phyloP scores from a whole-genome alignment of 2,888 invertebrate genomes.

The Ecdyonurus torrentis region DNA sequence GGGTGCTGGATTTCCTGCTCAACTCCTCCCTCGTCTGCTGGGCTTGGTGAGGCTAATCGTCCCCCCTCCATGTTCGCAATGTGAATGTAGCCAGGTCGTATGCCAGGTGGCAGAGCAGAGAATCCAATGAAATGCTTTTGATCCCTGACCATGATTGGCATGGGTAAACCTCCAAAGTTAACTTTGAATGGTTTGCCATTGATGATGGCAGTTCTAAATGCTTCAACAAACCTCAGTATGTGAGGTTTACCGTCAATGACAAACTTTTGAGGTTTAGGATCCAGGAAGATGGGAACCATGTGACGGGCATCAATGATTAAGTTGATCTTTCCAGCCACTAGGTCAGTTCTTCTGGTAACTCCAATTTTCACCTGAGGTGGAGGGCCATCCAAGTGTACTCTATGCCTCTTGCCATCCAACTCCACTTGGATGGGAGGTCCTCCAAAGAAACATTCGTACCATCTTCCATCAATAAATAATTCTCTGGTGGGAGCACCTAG shows the following conservation, averaged over 20 bases:
- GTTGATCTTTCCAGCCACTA: slow-evolving; percentile 71
- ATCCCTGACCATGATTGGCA: slow-evolving; percentile 54
- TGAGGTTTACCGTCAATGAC: slow-evolving; percentile 51
- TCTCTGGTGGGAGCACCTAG: slow-evolving; percentile 88
- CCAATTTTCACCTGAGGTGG: slow-evolving; percentile 90
- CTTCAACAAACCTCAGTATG: slow-evolving; percentile 64
- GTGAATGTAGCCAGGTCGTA: slow-evolving; percentile 49
- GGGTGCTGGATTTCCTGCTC: neutral
- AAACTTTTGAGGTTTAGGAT: slow-evolving; percentile 67
- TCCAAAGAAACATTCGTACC: slow-evolving; percentile 86
- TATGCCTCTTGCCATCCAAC: slow-evolving; percentile 46
- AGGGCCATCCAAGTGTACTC: slow-evolving; percentile 73
- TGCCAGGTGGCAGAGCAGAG: slow-evolving; percentile 54
- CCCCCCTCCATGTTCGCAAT: slow-evolving; percentile 59
- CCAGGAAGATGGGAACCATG: slow-evolving; percentile 64
- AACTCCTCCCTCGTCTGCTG: slow-evolving; percentile 12
- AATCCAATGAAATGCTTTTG: slow-evolving; percentile 63
- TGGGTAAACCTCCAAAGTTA: slow-evolving; percentile 70
- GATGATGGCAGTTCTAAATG: slow-evolving; percentile 55
- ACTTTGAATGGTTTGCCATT: slow-evolving; percentile 35
- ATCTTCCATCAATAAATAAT: slow-evolving; percentile 70
- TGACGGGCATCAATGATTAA: slow-evolving; percentile 65
- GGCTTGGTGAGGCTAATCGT: slow-evolving; percentile 22
- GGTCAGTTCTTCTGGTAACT: slow-evolving; percentile 52
- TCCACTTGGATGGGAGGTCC: slow-evolving; percentile 69